Percentiles rank a stretch among this genome's conserved stretches.
These are phyloP conservation scores for Hypocryptadius cinnamomeus DNA, from an alignment of 2,113 vertebrate species.

Conservation along the genomic window DNA sequence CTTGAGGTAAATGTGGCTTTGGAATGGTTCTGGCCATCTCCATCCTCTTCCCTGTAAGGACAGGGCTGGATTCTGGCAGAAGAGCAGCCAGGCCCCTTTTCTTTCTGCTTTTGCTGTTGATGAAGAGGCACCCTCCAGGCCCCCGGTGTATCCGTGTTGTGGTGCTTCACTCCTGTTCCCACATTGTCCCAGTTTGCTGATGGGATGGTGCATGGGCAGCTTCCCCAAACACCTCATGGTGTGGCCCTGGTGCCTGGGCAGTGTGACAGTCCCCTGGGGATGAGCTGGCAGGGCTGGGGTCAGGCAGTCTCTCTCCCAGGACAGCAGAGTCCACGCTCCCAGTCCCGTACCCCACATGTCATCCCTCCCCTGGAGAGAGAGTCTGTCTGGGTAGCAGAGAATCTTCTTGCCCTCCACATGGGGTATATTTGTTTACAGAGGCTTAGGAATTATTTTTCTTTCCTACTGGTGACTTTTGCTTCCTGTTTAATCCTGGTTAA, in stretches of 20 bases:
- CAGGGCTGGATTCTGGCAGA: background rate
- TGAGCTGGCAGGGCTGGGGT: background rate
- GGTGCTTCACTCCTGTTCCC: background rate
- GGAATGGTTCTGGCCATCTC: background rate
- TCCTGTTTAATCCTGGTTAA: background rate
- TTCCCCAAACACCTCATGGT: background rate
- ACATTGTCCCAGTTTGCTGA: accelerated
- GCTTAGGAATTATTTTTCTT: background rate
- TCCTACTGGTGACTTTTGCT: background rate
- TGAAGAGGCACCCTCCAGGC: background rate
- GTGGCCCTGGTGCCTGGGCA: background rate
- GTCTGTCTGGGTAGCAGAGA: background rate
- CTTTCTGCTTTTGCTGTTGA: background rate
- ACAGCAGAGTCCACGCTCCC: background rate
- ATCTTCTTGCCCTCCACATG: background rate
- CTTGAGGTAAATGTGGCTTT: background rate
- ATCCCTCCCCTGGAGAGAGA: background rate
- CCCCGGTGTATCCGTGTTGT: accelerated
- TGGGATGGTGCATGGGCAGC: background rate
- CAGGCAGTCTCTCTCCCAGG: background rate
- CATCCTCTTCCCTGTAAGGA: accelerated
- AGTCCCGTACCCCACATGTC: accelerated
- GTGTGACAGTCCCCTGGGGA: background rate
- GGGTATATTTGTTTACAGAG: background rate
- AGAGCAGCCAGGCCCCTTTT: background rate